Evolutionary conservation across 2,113 vertebrate species (phyloP).

Genomic region (Cyrtonyx montezumae): DNA sequence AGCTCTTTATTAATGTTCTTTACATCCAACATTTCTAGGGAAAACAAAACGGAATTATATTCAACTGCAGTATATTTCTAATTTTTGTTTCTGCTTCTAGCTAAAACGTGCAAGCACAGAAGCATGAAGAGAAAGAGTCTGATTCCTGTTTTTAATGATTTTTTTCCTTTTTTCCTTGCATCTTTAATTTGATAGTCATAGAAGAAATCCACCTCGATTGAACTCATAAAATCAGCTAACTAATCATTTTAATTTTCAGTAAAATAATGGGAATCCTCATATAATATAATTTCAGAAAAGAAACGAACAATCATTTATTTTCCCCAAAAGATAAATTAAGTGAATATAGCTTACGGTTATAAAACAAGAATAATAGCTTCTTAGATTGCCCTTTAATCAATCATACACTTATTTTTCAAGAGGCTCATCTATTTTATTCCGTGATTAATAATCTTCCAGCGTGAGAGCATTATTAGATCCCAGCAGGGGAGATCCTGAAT

Average conservation of each 20-base stretch:
- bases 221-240: slow-evolving; percentile 46
- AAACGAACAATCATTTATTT: slow-evolving; percentile 83
- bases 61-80: background rate
- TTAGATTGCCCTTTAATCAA: slow-evolving; percentile 93
- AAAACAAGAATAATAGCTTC: slow-evolving; percentile 89
- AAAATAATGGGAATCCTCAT: slow-evolving; percentile 67
- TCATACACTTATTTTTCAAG: slow-evolving; percentile 91
- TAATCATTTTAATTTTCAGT: slow-evolving; percentile 63
- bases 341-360: slow-evolving; percentile 87
- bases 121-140: background rate
- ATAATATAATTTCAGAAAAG: slow-evolving; percentile 77
- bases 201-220: slow-evolving; percentile 33
- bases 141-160: background rate
- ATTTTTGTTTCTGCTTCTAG: slow-evolving; percentile 28
- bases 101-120: background rate
- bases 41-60: background rate
- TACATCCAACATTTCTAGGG: background rate
- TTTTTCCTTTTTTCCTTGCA: background rate
- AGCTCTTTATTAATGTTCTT: slow-evolving; percentile 9
- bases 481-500: slow-evolving; percentile 88
- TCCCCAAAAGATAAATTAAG: slow-evolving; percentile 85
- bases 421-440: slow-evolving; percentile 91
- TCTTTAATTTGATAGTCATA: slow-evolving; percentile 13
- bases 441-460: slow-evolving; percentile 92
- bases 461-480: slow-evolving; percentile 90